Conservation (phyloP, 1,140 invertebrate genomes). For the Andrena cerasifolii region DNA sequence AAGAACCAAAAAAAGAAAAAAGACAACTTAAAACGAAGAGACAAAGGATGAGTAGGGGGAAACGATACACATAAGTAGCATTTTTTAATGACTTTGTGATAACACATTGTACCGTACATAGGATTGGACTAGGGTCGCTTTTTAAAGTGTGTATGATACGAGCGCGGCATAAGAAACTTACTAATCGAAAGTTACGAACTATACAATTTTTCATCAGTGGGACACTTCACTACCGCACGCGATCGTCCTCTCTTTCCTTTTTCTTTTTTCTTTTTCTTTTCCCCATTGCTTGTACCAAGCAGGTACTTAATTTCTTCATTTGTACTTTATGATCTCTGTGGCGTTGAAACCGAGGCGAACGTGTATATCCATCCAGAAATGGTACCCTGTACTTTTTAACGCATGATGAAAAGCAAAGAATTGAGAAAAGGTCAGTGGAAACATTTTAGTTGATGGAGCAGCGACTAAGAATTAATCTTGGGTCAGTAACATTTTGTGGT, state of each 20-base stretch:
- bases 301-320: not conserved
- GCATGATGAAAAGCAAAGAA: not conserved
- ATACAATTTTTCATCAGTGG: slow-evolving; percentile 8
- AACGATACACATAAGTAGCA: slow-evolving; percentile 65
- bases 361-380: not conserved
- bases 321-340: slow-evolving; percentile 14
- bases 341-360: not conserved
- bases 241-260: slow-evolving; percentile 10
- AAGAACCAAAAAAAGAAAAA: slow-evolving; percentile 63
- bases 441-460: not conserved
- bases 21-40: slow-evolving; percentile 40
- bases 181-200: not conserved
- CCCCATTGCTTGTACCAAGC: not conserved
- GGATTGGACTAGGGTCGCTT: slow-evolving; percentile 52
- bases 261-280: not conserved
- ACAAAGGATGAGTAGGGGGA: slow-evolving; percentile 50
- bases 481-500: slow-evolving; percentile 26
- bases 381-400: not conserved
- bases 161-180: slow-evolving; percentile 31
- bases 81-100: slow-evolving; percentile 77
- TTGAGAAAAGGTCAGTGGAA: not conserved
- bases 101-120: slow-evolving; percentile 71
- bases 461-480: slow-evolving; percentile 36
- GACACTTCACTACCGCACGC: slow-evolving; percentile 10
- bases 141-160: slow-evolving; percentile 40